These are phyloP conservation scores for Philopotamus ludificatus DNA, from an alignment of 1,140 invertebrate species.

Conservation along the genomic window DNA sequence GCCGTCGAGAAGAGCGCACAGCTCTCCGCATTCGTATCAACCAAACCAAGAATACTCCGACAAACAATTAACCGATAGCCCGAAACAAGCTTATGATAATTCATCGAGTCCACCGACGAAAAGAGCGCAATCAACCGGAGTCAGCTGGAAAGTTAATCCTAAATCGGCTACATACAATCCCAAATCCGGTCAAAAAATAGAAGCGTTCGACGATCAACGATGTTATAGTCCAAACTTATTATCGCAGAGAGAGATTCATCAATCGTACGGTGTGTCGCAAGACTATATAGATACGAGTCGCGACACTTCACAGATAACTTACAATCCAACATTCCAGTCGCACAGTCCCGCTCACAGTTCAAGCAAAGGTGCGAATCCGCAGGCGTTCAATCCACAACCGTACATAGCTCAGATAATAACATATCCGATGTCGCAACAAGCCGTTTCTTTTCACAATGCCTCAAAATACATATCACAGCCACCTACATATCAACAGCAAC, in stretches of 20 bases:
- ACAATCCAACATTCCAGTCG: conserved; percentile 57
- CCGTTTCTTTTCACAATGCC: conserved; percentile 44
- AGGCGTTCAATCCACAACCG: conserved; percentile 46
- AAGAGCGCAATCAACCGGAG: conserved; percentile 49
- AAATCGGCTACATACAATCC: conserved; percentile 52
- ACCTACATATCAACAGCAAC: conserved; percentile 47
- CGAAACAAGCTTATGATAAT: conserved; percentile 45
- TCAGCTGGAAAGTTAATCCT: conserved; percentile 52
- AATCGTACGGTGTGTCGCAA: conserved; percentile 38
- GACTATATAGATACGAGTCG: conserved; percentile 44
- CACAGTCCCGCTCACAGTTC: conserved; percentile 51
- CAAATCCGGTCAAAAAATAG: conserved; percentile 50
- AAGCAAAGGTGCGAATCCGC: conserved; percentile 13
- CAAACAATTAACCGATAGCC: conserved; percentile 45
- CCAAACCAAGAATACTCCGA: conserved; percentile 41
- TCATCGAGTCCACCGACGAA: conserved; percentile 51
- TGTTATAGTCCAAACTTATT: conserved; percentile 41
- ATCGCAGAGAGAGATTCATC: conserved; percentile 45
- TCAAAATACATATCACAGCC: conserved; percentile 53
- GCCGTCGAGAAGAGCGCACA: conserved; percentile 28
- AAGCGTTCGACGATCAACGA: conserved; percentile 46
- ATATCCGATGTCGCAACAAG: conserved; percentile 54
- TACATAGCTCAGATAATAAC: conserved; percentile 55
- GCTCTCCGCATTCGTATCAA: conserved; percentile 44
- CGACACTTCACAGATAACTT: conserved; percentile 54